Evolutionary conservation across 2,113 vertebrate genomes (phyloP).

Genomic region (Garra rufa): DNA sequence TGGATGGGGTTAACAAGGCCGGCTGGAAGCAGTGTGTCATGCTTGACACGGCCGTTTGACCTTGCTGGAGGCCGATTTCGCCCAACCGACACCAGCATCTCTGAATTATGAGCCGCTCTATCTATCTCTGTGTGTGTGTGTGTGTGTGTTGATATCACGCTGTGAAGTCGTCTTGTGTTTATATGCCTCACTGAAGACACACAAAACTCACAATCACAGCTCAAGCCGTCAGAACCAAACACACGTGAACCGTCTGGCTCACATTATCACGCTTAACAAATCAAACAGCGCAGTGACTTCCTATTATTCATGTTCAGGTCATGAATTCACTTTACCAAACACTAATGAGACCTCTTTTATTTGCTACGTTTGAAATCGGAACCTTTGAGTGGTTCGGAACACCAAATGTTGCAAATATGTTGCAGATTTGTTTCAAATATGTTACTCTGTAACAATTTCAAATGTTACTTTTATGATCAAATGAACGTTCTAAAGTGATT

Average conservation of each 20-base stretch:
- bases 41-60: conserved; percentile 78
- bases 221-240: not conserved
- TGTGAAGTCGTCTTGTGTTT: conserved; percentile 19
- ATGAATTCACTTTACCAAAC: not conserved
- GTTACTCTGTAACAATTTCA: not conserved
- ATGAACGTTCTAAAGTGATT: too few species aligned
- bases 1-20: conserved; percentile 64
- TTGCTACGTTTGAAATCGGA: not conserved
- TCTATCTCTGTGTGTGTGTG: conserved; percentile 47
- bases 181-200: conserved; percentile 31
- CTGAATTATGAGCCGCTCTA: conserved; percentile 39
- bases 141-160: conserved; percentile 20
- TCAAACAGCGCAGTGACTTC: not conserved
- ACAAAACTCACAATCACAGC: conserved; percentile 27
- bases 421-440: not conserved
- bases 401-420: not conserved
- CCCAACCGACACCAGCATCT: conserved; percentile 15
- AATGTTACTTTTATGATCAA: too few species aligned
- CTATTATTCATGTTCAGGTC: not conserved
- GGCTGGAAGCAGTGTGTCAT: conserved; percentile 75
- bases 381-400: not conserved
- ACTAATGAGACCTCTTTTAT: not conserved
- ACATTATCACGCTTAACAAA: not conserved
- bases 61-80: conserved; percentile 66
- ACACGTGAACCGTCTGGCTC: not conserved